These are phyloP conservation scores for Conistra vaccinii DNA, from an alignment of 2,888 invertebrate genomes.

Conservation along the genomic window DNA sequence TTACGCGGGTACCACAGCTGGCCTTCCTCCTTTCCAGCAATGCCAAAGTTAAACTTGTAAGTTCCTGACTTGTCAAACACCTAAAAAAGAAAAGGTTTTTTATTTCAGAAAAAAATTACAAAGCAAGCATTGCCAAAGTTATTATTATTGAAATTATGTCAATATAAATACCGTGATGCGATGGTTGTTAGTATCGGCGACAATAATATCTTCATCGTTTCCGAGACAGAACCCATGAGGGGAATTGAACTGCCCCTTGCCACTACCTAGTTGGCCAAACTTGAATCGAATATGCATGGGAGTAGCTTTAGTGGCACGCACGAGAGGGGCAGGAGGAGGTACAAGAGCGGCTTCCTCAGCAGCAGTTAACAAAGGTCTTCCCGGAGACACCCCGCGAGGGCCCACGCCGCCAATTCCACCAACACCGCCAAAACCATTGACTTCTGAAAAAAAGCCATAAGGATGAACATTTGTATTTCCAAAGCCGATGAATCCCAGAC, in stretches of 20 bases:
- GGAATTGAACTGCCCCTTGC: slow-evolving; percentile 98
- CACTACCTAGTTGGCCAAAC: slow-evolving; percentile 98
- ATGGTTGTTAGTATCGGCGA: slow-evolving; percentile 99
- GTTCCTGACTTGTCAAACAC: slow-evolving; percentile 98
- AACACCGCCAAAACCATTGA: slow-evolving; percentile 87
- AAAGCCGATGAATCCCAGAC: neutral
- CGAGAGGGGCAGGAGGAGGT: slow-evolving; percentile 88
- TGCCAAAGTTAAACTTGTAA: slow-evolving; percentile 98
- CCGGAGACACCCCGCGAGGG: slow-evolving; percentile 89
- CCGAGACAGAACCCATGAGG: slow-evolving; percentile 99
- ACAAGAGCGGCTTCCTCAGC: slow-evolving; percentile 87
- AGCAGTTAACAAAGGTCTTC: slow-evolving; percentile 84
- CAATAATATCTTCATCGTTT: slow-evolving; percentile 98
- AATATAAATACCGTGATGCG: slow-evolving; percentile 93
- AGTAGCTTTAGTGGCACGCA: slow-evolving; percentile 93
- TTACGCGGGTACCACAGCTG: slow-evolving; percentile 99
- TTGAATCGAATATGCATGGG: slow-evolving; percentile 97
- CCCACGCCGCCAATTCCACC: slow-evolving; percentile 87
- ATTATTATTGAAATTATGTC: neutral
- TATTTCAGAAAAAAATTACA: neutral
- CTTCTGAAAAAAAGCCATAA: slow-evolving; percentile 77
- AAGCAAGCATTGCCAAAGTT: neutral
- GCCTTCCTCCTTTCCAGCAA: slow-evolving; percentile 98
- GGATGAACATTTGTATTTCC: slow-evolving; percentile 20
- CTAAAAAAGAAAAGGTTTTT: slow-evolving; percentile 82